A percentile compares a stretch with the other conserved stretches of the same genome.
These are phyloP conservation scores for Nyctalus aviator DNA, from an alignment of 2,797 vertebrate genomes.

Conservation along the genomic window DNA sequence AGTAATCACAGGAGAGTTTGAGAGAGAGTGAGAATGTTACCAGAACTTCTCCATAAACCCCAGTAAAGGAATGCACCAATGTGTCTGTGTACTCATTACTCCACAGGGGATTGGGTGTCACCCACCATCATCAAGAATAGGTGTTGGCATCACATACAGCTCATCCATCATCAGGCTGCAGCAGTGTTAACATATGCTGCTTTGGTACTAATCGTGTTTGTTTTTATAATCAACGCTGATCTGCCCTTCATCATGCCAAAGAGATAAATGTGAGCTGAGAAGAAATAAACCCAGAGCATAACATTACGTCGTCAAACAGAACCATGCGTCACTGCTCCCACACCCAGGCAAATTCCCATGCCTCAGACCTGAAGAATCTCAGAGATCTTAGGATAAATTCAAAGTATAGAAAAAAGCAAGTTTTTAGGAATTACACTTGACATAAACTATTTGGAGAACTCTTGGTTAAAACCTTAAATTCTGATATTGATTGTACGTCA, in stretches of 20 bases:
- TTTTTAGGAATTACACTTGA: background rate
- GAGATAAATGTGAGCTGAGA: constrained; percentile 63
- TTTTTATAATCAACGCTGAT: constrained; percentile 69
- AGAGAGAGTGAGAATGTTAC: background rate
- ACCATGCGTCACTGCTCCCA: background rate
- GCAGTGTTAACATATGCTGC: constrained; percentile 70
- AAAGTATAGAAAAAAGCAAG: background rate
- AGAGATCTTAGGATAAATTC: background rate
- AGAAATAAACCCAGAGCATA: constrained; percentile 50
- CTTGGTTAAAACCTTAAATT: constrained; percentile 54
- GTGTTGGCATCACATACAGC: constrained; percentile 43
- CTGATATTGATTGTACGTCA: constrained; percentile 50
- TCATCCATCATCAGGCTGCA: constrained; percentile 61
- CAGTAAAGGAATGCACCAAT: background rate
- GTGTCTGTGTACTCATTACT: background rate
- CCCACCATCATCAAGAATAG: constrained; percentile 52
- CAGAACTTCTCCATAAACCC: background rate
- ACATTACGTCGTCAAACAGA: background rate
- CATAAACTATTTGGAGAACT: constrained; percentile 27
- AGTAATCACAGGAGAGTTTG: background rate
- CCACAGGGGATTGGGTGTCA: constrained; percentile 24
- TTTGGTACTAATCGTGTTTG: constrained; percentile 71
- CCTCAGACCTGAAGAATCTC: background rate
- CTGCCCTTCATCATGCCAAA: constrained; percentile 65
- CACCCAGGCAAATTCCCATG: background rate